Evolutionary conservation across 2,888 invertebrate species (phyloP).

Genomic region (Eupithecia tripunctaria): DNA sequence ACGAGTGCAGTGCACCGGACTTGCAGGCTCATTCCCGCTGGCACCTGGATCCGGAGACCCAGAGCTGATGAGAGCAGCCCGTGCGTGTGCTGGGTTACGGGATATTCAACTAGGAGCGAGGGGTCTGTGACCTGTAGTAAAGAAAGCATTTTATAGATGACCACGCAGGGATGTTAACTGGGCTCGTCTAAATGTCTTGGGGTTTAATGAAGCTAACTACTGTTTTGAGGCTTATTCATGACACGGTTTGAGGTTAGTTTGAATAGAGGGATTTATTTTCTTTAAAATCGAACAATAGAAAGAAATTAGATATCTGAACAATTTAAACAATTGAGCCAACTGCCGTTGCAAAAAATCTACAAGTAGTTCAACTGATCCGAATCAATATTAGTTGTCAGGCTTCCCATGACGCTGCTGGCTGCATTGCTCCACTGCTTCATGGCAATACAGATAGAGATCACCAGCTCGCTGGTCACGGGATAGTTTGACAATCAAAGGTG

Average conservation of each 20-base stretch:
- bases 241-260: too few relatives aligned
- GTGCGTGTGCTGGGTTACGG: slow-evolving; percentile 73
- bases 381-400: too few relatives aligned
- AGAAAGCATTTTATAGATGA: neutral
- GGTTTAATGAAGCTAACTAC: neutral
- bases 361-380: too few relatives aligned
- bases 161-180: neutral
- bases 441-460: too few relatives aligned
- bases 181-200: neutral
- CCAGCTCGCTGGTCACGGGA: too few relatives aligned
- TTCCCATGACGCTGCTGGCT: too few relatives aligned
- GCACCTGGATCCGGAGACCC: slow-evolving; percentile 74
- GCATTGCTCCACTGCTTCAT: too few relatives aligned
- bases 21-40: slow-evolving; percentile 74
- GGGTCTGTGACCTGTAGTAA: slow-evolving; percentile 69
- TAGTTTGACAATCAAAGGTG: neutral
- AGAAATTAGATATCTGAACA: too few relatives aligned
- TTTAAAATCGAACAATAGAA: too few relatives aligned
- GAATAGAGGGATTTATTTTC: too few relatives aligned
- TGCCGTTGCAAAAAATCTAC: too few relatives aligned
- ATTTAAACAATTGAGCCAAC: too few relatives aligned
- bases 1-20: slow-evolving; percentile 77
- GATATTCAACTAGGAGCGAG: slow-evolving; percentile 71
- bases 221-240: neutral
- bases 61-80: slow-evolving; percentile 74